These are phyloP conservation scores for Ditylenchus dipsaci DNA, from an alignment of 1,140 invertebrate genomes.

Conservation along the genomic window DNA sequence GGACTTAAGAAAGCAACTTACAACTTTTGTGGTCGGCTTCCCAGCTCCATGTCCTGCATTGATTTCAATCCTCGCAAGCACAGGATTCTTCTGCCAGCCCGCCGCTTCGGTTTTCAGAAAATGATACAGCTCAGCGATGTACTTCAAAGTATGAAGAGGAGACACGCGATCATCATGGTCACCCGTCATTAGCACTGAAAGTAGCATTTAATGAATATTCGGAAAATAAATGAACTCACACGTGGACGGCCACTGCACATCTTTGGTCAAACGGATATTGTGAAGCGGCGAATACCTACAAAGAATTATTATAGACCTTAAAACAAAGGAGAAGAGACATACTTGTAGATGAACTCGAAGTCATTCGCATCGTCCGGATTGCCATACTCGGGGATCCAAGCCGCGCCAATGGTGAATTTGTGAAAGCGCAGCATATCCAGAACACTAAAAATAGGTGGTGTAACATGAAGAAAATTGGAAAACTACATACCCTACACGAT, in stretches of 20 bases:
- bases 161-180: slow-evolving; percentile 93
- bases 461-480: not conserved
- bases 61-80: slow-evolving; percentile 82
- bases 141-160: slow-evolving; percentile 89
- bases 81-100: slow-evolving; percentile 75
- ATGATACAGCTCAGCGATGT: slow-evolving; percentile 83
- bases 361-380: slow-evolving; percentile 79
- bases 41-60: slow-evolving; percentile 92
- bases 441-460: slow-evolving; percentile 67
- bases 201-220: too few relatives aligned
- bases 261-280: slow-evolving; percentile 69
- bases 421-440: slow-evolving; percentile 95
- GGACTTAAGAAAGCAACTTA: slow-evolving; percentile 13
- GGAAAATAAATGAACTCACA: slow-evolving; percentile 15
- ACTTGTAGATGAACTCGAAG: slow-evolving; percentile 81
- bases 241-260: slow-evolving; percentile 78
- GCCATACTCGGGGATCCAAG: slow-evolving; percentile 93
- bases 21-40: slow-evolving; percentile 84
- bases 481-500: slow-evolving; percentile 75
- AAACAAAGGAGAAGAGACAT: slow-evolving; percentile 31
- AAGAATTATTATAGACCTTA: slow-evolving; percentile 8
- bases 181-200: slow-evolving; percentile 74
- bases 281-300: slow-evolving; percentile 86
- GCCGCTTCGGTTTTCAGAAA: slow-evolving; percentile 65
- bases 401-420: slow-evolving; percentile 94